Evolutionary conservation across 2,797 vertebrate species (phyloP).

Genomic region (Sebastes steindachneri): DNA sequence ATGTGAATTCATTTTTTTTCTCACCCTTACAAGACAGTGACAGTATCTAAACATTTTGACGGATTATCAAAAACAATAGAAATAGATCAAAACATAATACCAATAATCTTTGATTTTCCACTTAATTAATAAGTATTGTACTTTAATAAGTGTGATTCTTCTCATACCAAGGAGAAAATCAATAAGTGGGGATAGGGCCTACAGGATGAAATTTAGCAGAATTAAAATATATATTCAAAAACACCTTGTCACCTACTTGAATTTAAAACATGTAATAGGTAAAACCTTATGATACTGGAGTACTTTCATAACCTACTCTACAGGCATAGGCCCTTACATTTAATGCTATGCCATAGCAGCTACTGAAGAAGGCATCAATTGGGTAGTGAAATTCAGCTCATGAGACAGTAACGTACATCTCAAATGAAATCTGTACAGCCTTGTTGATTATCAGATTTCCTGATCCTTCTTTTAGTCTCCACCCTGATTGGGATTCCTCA

Average conservation of each 20-base stretch:
- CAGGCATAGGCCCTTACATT: background rate
- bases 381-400: background rate
- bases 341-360: background rate
- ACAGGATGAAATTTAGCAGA: background rate
- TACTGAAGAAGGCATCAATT: background rate
- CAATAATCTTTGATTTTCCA: background rate
- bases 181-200: background rate
- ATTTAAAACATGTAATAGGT: background rate
- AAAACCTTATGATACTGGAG: background rate
- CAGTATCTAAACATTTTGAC: background rate
- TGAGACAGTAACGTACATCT: background rate
- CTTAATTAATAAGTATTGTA: background rate
- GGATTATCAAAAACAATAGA: too few relatives aligned
- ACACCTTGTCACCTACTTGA: too few relatives aligned
- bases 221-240: background rate
- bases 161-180: background rate
- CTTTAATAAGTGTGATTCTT: background rate
- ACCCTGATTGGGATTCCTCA: constrained; percentile 41
- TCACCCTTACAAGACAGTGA: background rate
- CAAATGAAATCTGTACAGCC: background rate
- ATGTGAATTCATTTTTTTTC: too few relatives aligned
- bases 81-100: background rate
- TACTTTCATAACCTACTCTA: background rate
- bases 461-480: constrained; percentile 20
- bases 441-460: background rate